Percentiles rank a stretch among this genome's conserved stretches.
Evolutionary conservation across 2,888 invertebrate genomes (phyloP).

Genomic region (Zaprionus lineosus): DNA sequence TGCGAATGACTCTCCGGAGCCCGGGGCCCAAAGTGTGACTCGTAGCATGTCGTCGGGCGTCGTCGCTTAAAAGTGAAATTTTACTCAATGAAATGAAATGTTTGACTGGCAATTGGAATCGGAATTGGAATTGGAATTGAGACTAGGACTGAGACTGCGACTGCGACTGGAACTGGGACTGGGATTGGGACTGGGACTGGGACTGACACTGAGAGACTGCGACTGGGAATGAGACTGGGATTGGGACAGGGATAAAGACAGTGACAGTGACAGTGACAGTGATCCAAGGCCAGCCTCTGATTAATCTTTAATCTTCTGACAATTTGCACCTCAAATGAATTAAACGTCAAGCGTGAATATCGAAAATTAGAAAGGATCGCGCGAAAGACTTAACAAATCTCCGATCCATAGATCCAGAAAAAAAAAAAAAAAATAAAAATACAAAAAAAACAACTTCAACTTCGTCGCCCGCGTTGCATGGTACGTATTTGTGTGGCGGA

Average conservation of each 20-base stretch:
- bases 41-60: slow-evolving; percentile 25
- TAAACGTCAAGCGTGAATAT: slow-evolving; percentile 13
- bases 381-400: no score
- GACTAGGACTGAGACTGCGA: slow-evolving; percentile 14
- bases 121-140: slow-evolving; percentile 1
- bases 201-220: no score
- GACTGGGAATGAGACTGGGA: slow-evolving; percentile 20
- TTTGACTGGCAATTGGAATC: slow-evolving; percentile 11
- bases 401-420: no score
- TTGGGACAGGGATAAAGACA: slow-evolving; percentile 13
- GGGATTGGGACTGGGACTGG: no score
- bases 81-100: slow-evolving; percentile 67
- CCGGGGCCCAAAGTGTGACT: slow-evolving; percentile 30
- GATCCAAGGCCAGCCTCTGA: slow-evolving; percentile 16
- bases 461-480: slow-evolving; percentile 50
- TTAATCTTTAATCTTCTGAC: slow-evolving; percentile 53
- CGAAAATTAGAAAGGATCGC: no score
- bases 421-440: slow-evolving; percentile 23
- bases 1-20: slow-evolving; percentile 45
- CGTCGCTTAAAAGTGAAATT: slow-evolving; percentile 75
- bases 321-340: slow-evolving; percentile 48
- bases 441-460: slow-evolving; percentile 20
- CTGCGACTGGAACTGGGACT: slow-evolving; percentile 22
- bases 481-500: slow-evolving; percentile 45
- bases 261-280: slow-evolving; percentile 6